Evolutionary conservation across 2,888 invertebrate species (phyloP).

Genomic region (Opisthograptis luteolata): DNA sequence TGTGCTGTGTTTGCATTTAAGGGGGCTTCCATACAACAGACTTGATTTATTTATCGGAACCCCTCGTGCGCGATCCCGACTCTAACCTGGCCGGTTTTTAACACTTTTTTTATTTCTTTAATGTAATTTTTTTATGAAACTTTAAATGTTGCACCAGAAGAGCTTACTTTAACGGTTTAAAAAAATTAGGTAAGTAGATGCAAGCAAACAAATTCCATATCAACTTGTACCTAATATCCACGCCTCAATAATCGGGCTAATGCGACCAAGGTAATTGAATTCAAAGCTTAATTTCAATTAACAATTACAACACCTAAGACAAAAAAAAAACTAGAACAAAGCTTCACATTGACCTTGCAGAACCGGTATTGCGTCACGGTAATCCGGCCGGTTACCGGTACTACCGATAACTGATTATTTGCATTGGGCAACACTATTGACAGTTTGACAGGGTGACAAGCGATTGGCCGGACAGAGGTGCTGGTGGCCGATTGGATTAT

Average conservation of each 20-base stretch:
- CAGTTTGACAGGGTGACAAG: slow-evolving; percentile 15
- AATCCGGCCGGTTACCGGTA: slow-evolving; percentile 30
- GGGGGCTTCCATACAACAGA: too few species aligned
- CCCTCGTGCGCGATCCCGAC: too few species aligned
- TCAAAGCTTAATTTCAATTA: slow-evolving; percentile 33
- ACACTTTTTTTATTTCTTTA: too few species aligned
- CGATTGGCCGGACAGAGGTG: slow-evolving; percentile 19
- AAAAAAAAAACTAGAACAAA: slow-evolving; percentile 29
- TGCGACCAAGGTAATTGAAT: slow-evolving; percentile 8
- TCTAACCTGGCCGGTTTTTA: too few species aligned
- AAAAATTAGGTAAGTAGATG: too few species aligned
- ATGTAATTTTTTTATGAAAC: too few species aligned
- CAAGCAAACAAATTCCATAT: too few species aligned
- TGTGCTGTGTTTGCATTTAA: too few species aligned
- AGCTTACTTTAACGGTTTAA: too few species aligned
- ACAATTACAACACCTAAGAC: slow-evolving; percentile 35
- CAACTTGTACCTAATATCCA: too few species aligned
- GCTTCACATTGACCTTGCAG: slow-evolving; percentile 58
- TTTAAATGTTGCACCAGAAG: too few species aligned
- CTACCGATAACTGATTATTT: background rate
- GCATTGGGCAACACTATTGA: slow-evolving; percentile 7
- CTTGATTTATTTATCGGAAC: too few species aligned
- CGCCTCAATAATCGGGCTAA: slow-evolving; percentile 6
- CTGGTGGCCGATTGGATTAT: slow-evolving; percentile 18
- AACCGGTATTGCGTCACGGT: slow-evolving; percentile 46